Conservation (phyloP, 92 coral and sea anemone genomes). For the Porites divaricata region DNA sequence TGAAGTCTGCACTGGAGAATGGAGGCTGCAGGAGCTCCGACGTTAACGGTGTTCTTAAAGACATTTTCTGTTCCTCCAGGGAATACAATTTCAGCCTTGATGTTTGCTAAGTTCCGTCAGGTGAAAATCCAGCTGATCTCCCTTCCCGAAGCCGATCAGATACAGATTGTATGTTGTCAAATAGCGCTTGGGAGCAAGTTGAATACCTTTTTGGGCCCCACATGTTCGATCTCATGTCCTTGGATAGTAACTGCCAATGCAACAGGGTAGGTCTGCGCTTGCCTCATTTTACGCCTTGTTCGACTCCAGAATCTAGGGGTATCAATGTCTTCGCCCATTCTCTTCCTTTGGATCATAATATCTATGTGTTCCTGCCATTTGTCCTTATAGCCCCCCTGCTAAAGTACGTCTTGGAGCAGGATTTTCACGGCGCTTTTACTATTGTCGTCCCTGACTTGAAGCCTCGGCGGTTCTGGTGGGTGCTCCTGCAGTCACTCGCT, state of each 20-base stretch:
- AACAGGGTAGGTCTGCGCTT: too few relatives aligned
- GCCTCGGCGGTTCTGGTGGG: conserved; percentile 52
- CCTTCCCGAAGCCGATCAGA: background rate
- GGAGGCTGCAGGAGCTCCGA: conserved; percentile 27
- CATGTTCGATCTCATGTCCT: too few relatives aligned
- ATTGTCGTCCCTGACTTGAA: conserved; percentile 23
- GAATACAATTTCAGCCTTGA: background rate
- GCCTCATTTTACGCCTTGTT: too few relatives aligned
- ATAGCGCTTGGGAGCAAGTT: background rate
- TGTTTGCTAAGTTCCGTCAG: too few relatives aligned
- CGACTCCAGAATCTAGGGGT: too few relatives aligned
- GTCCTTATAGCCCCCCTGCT: conserved; percentile 49
- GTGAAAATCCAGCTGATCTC: too few relatives aligned
- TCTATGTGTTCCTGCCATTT: conserved; percentile 60
- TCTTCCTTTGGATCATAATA: too few relatives aligned
- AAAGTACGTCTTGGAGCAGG: conserved; percentile 26
- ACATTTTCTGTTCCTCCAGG: background rate
- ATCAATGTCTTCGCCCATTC: too few relatives aligned
- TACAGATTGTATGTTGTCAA: background rate
- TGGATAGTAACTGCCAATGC: too few relatives aligned
- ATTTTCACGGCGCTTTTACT: conserved; percentile 27
- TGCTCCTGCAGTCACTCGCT: conserved; percentile 32
- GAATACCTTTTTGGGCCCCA: background rate
- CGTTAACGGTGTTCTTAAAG: background rate
- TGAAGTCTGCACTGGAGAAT: conserved; percentile 30